Percentiles rank a stretch among this genome's conserved stretches.
Conservation (phyloP, 37 sponge, comb jelly and placozoan species). For the Halichondria panicea region DNA sequence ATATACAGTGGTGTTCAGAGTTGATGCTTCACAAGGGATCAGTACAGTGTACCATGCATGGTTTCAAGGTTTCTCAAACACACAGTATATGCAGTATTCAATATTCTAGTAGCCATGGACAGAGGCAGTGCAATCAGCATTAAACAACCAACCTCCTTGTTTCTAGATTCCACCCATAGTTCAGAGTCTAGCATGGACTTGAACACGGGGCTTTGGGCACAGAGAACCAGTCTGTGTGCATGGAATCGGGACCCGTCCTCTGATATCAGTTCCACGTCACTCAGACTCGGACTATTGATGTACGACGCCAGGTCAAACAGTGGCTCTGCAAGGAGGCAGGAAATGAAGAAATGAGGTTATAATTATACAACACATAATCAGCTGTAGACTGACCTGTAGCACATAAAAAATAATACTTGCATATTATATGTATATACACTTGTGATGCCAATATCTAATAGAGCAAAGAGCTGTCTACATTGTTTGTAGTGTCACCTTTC, state of each 20-base stretch:
- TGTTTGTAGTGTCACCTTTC: conserved; percentile 13
- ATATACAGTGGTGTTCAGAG: too few species aligned
- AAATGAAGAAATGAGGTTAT: not conserved
- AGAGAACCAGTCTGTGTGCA: conserved; percentile 79
- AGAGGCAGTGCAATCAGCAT: too few species aligned
- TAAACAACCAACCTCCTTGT: conserved; percentile 49
- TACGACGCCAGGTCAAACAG: conserved; percentile 61
- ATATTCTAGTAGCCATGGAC: too few species aligned
- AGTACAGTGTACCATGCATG: too few species aligned
- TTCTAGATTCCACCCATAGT: conserved; percentile 55
- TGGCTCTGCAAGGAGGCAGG: conserved; percentile 28
- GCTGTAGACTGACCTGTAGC: not conserved
- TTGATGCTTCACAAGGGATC: too few species aligned
- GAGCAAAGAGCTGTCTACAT: too few species aligned
- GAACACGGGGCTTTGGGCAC: conserved; percentile 85
- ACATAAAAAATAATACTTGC: too few species aligned
- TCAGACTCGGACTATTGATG: conserved; percentile 66
- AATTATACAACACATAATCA: not conserved
- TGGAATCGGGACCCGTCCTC: conserved; percentile 67
- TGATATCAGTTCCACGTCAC: conserved; percentile 72
- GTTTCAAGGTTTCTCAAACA: too few species aligned
- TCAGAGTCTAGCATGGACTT: conserved; percentile 81
- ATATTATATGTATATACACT: too few species aligned
- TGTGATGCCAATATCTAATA: too few species aligned
- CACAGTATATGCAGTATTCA: too few species aligned